These are phyloP conservation scores for Pseudanteris insignis DNA, from an alignment of 2,888 invertebrate genomes.

Conservation along the genomic window DNA sequence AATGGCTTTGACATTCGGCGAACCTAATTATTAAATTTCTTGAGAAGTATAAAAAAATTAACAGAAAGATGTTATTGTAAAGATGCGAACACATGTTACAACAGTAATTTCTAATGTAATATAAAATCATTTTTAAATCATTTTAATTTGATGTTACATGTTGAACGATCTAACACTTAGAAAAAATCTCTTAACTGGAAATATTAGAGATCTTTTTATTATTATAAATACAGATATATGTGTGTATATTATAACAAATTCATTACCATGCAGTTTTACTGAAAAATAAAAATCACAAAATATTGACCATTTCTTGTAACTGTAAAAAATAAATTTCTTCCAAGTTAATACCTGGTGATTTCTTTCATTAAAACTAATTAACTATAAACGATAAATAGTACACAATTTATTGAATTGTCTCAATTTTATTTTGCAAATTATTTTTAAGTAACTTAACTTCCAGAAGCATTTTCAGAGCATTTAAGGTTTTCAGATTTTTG, in stretches of 20 bases:
- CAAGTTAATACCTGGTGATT: conserved; percentile 3
- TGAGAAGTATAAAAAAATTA: too few species aligned
- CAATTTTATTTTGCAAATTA: too few species aligned
- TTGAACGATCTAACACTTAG: background rate
- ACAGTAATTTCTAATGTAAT: background rate
- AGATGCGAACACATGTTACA: too few species aligned
- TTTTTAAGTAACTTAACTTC: conserved; percentile 30
- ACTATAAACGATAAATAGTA: background rate
- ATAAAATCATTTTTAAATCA: background rate
- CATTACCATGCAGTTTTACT: conserved; percentile 21
- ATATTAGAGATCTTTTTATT: conserved; percentile 4
- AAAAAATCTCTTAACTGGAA: too few species aligned
- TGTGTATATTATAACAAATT: conserved; percentile 20
- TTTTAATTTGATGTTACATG: background rate
- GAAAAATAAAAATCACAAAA: conserved; percentile 17
- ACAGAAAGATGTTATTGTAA: too few species aligned
- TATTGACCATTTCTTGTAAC: conserved; percentile 27
- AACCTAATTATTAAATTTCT: too few species aligned
- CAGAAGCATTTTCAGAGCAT: conserved; percentile 9
- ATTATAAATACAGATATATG: conserved; percentile 20
- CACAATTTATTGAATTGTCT: too few species aligned
- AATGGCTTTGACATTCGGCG: too few species aligned
- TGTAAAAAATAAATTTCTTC: conserved; percentile 24
- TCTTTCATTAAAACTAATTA: conserved; percentile 7
- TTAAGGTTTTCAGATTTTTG: conserved; percentile 2